phyloP scores from a whole-genome alignment of 2,113 vertebrate genomes.

The Gnathonemus longibarbis region DNA sequence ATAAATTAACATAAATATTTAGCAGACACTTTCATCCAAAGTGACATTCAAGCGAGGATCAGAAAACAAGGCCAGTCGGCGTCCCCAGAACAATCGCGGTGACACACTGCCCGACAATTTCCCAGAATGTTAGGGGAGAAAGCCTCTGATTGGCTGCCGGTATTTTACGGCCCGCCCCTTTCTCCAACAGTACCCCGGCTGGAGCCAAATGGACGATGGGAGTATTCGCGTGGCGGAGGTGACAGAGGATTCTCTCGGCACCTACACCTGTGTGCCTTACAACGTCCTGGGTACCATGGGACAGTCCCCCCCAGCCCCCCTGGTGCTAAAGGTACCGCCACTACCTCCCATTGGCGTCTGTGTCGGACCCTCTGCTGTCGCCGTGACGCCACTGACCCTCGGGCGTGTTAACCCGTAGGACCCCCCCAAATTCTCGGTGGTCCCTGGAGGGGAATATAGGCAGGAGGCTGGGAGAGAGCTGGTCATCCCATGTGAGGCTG shows the following conservation, averaged over 20 bases:
- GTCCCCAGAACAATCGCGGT: neutral
- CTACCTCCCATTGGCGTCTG: neutral
- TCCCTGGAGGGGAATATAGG: conserved; percentile 98
- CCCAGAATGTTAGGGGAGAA: neutral
- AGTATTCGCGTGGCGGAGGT: conserved; percentile 94
- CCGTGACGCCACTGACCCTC: neutral
- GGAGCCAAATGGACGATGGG: conserved; percentile 92
- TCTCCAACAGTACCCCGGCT: conserved; percentile 75
- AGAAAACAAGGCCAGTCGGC: neutral
- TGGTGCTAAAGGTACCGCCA: conserved; percentile 90
- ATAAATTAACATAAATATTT: neutral
- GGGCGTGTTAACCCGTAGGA: conserved; percentile 59
- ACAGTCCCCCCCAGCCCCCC: conserved; percentile 88
- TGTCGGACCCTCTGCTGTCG: neutral
- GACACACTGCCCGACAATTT: neutral
- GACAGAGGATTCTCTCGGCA: conserved; percentile 96
- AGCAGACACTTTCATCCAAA: neutral
- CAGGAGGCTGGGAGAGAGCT: conserved; percentile 96
- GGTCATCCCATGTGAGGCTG: conserved; percentile 91
- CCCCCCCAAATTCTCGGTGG: conserved; percentile 97
- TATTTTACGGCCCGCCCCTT: neutral
- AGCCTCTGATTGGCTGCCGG: neutral
- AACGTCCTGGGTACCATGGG: conserved; percentile 96
- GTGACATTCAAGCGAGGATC: neutral
- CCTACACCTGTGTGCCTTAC: conserved; percentile 99